phyloP scores from a whole-genome alignment of 2,797 vertebrate genomes.

The Prionace glauca region DNA sequence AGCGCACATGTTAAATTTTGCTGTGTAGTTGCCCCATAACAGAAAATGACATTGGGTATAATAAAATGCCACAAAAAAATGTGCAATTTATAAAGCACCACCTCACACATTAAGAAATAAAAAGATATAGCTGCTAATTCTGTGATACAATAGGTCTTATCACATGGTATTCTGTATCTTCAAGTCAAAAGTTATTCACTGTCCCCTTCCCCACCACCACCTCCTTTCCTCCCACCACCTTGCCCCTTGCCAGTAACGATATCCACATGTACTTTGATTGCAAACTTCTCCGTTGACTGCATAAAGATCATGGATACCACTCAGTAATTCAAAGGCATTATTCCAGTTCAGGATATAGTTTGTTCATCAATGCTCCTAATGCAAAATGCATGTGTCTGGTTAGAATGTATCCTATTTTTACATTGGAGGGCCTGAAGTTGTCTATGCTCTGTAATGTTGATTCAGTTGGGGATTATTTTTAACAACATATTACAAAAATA shows the following conservation, averaged over 20 bases:
- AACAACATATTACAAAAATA: too few species aligned
- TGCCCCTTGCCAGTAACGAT: neutral
- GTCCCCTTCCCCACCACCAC: too few species aligned
- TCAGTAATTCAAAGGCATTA: neutral
- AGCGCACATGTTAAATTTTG: neutral
- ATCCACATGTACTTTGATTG: neutral
- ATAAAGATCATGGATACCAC: neutral
- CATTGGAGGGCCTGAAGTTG: neutral
- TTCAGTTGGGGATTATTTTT: neutral
- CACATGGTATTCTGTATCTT: neutral
- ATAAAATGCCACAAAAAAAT: neutral
- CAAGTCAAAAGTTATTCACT: neutral
- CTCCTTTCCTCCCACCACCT: too few species aligned
- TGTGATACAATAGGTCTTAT: neutral
- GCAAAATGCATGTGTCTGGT: neutral
- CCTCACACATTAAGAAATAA: conserved; percentile 4
- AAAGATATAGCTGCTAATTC: neutral
- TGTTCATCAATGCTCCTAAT: neutral
- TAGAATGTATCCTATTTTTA: neutral
- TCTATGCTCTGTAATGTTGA: neutral
- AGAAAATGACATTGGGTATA: neutral
- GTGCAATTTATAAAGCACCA: neutral
- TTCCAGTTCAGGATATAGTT: neutral
- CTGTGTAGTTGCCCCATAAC: neutral
- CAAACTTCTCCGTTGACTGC: neutral